Evolutionary conservation across 2,113 vertebrate genomes (phyloP), one percentile per base, ranked within the genome.

Genomic region (Turdus rufiventris): DNA sequence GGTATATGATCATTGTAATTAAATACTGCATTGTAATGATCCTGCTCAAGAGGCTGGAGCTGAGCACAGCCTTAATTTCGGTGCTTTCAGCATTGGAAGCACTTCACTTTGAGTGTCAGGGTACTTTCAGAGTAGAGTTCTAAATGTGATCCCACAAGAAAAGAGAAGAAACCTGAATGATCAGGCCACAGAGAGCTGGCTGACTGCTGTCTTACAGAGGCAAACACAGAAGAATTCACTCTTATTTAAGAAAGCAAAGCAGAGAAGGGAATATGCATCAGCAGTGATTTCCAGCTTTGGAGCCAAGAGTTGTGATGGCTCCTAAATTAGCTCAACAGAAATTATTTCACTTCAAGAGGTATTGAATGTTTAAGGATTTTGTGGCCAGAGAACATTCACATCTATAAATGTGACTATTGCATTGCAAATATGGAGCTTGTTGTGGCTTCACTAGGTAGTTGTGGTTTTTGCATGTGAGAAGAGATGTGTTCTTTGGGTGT

Each of bases 1-100:
- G 71, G 67, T 95, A 83, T 70, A 73, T 70, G 63, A 54, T 91
- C 75, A 51, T 58, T 70, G 82, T 94, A 92, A 94, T 94, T 95
- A 96, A 91, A 83, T 62, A 68, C 54, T 54, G 60, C 54, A 62
- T 74, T 62, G 57, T 83, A 92, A 85, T 90, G 92, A 88, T 90
- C 63, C 54, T 73, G 43, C 33, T 94, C 20, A 70, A 83, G 88
- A 89, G 74, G 48, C n/a, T 48, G 81, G 53, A 80, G 74, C n/a
- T 45, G 72, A 80, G 68, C 61, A 42, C 8, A 83, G 63, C 33
- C 74, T 72, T 72, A 20, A 70, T 79, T 88, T 61, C 76, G 42
- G 29, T 18, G 40, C 70, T 85, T 50, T 57, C 38, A 74, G 5
- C 38, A 71, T 36, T 43, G 12, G 58, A 85, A 91, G 24, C 45